These are phyloP conservation scores for Aricia agestis DNA, from an alignment of 1,140 invertebrate species.

Conservation along the genomic window DNA sequence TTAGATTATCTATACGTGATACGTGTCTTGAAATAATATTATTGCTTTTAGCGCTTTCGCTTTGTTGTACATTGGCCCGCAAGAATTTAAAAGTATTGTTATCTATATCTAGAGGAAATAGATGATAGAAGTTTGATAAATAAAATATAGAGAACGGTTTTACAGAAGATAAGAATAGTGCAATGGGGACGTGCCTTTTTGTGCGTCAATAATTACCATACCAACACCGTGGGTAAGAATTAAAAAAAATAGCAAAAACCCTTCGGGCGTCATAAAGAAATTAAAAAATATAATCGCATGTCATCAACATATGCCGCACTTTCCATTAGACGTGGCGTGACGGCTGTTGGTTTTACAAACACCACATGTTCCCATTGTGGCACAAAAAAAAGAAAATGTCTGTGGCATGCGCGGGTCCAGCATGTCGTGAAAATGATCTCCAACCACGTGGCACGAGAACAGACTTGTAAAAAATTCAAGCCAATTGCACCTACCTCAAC, in stretches of 20 bases:
- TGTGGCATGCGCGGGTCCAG: conserved; percentile 40
- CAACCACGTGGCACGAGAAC: conserved; percentile 18
- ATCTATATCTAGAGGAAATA: no score
- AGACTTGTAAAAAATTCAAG: not conserved
- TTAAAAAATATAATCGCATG: conserved; percentile 23
- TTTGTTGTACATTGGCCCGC: conserved; percentile 15
- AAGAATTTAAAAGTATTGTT: not conserved
- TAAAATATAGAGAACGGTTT: no score
- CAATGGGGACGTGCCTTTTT: no score
- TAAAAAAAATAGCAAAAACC: not conserved
- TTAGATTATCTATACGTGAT: conserved; percentile 63
- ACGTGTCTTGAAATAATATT: conserved; percentile 69
- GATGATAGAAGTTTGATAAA: no score
- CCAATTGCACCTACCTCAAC: not conserved
- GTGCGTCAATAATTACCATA: no score
- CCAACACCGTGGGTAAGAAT: no score
- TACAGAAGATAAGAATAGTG: no score
- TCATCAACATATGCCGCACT: conserved; percentile 27
- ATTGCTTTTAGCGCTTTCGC: conserved; percentile 32
- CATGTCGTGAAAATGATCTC: conserved; percentile 36
- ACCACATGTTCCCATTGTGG: conserved; percentile 43
- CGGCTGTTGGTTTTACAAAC: conserved; percentile 32
- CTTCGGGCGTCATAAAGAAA: not conserved
- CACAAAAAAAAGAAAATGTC: conserved; percentile 31
- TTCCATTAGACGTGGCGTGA: conserved; percentile 26